Evolutionary conservation across 2,797 vertebrate genomes (phyloP).

Genomic region (Sorex maritimensis): DNA sequence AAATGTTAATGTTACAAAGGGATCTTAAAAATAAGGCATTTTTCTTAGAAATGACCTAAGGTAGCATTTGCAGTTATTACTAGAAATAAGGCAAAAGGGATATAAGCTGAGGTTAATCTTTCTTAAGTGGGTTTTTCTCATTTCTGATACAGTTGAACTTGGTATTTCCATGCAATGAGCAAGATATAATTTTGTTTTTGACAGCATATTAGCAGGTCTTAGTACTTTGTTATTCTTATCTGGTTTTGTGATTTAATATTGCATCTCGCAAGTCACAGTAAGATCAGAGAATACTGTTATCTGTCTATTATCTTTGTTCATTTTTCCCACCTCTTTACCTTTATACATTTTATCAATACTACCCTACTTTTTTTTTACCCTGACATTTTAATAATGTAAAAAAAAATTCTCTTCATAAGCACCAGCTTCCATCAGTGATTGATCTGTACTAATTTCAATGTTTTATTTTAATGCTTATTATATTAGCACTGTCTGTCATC

Average conservation of each 20-base stretch:
- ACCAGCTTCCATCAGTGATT: not conserved
- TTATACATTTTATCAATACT: not conserved
- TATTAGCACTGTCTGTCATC: not conserved
- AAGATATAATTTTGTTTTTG: constrained; percentile 45
- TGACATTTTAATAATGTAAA: too few relatives aligned
- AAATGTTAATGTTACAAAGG: not conserved
- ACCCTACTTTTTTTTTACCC: too few relatives aligned
- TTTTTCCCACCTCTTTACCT: constrained; percentile 53
- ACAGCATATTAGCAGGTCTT: constrained; percentile 9
- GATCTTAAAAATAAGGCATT: constrained; percentile 4
- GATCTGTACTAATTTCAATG: constrained; percentile 57
- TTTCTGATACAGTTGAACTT: not conserved
- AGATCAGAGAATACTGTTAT: constrained; percentile 43
- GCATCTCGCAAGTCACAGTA: not conserved
- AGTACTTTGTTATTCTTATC: constrained; percentile 18
- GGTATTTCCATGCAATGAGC: not conserved
- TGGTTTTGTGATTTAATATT: constrained; percentile 56
- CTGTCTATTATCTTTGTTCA: not conserved
- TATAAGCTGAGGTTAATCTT: not conserved
- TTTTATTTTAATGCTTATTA: constrained; percentile 68
- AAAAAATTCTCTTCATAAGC: not conserved
- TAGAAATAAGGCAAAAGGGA: not conserved
- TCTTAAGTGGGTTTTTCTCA: not conserved
- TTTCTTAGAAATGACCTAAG: not conserved
- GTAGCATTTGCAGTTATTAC: not conserved